Percentiles rank a stretch among this genome's conserved stretches.
Evolutionary conservation across 1,140 invertebrate species (phyloP).

Genomic region (Lithobius niger): DNA sequence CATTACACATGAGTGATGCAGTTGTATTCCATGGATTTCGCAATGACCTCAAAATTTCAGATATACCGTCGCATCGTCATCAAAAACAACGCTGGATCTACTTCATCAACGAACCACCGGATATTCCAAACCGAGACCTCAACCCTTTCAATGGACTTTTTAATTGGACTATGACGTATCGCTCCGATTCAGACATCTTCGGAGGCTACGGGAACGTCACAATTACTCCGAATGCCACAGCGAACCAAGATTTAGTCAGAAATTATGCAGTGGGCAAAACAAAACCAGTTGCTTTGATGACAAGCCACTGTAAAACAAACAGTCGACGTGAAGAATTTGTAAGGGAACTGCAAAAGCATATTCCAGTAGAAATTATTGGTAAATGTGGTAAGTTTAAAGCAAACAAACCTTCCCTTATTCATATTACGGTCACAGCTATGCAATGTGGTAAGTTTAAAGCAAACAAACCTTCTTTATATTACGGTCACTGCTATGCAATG

Average conservation of each 20-base stretch:
- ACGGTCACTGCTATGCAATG: no score
- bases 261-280: conserved; percentile 2
- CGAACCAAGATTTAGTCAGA: conserved; percentile 35
- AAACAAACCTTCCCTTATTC: no score
- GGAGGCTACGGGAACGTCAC: conserved; percentile 91
- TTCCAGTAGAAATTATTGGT: conserved; percentile 54
- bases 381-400: no score
- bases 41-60: background rate
- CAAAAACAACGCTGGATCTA: background rate
- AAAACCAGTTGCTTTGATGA: conserved; percentile 42
- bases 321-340: conserved; percentile 42
- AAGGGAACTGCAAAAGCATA: conserved; percentile 37
- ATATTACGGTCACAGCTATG: no score
- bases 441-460: no score
- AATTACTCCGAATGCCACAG: conserved; percentile 58
- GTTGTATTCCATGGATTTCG: background rate
- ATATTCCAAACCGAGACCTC: background rate
- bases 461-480: no score
- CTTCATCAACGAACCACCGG: background rate
- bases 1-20: background rate
- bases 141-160: background rate
- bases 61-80: background rate
- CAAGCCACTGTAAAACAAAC: conserved; percentile 43
- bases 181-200: conserved; percentile 86
- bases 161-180: conserved; percentile 45